Conservation (phyloP, 2,888 invertebrate species). For the Trissonchulus latispiculum region DNA sequence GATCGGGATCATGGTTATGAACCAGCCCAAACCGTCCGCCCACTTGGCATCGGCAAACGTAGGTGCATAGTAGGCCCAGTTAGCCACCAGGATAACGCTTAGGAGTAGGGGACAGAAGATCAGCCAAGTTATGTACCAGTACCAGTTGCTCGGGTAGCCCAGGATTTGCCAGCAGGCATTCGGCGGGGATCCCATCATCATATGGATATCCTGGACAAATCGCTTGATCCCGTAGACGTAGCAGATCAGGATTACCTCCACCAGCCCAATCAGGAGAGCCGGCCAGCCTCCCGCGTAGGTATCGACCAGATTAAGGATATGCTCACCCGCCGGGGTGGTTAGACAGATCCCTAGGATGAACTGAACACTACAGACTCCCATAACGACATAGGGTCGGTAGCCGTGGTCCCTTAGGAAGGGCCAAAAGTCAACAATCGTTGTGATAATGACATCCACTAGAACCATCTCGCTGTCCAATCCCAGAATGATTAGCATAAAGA, state of each 20-base stretch:
- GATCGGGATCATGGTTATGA: too few species aligned
- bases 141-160: constrained; percentile 18
- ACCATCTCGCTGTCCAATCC: too few species aligned
- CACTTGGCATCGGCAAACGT: too few species aligned
- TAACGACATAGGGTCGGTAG: constrained; percentile 14
- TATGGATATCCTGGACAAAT: constrained; percentile 13
- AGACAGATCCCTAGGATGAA: constrained; percentile 21
- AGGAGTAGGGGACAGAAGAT: not conserved
- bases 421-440: constrained; percentile 48
- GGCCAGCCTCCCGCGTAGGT: constrained; percentile 49
- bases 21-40: too few species aligned
- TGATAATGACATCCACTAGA: constrained; percentile 48
- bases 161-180: not conserved
- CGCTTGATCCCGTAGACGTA: constrained; percentile 48
- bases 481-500: too few species aligned
- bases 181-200: constrained; percentile 21
- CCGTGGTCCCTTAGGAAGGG: constrained; percentile 33
- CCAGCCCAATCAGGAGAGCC: constrained; percentile 50
- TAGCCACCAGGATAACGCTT: not conserved
- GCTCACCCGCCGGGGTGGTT: constrained; percentile 37
- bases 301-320: constrained; percentile 47
- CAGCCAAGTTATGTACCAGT: constrained; percentile 19
- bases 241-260: constrained; percentile 48
- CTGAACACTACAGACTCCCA: constrained; percentile 13
- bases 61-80: not conserved